Conservation (phyloP, 2,888 invertebrate species). For the Lasius fuliginosus region DNA sequence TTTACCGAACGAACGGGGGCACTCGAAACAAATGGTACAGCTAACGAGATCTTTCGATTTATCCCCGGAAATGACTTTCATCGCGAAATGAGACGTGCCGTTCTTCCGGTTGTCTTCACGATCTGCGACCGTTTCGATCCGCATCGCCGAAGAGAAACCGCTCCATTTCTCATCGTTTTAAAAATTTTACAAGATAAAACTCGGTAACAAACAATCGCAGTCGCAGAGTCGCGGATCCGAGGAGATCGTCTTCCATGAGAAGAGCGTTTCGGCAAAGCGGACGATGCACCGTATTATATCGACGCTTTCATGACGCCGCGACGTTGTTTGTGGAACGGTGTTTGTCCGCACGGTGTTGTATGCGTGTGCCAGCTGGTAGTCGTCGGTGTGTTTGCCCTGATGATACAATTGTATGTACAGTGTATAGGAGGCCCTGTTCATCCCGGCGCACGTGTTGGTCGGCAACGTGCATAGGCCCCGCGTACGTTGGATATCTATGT, state of each 20-base stretch:
- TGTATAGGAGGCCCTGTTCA: conserved; percentile 63
- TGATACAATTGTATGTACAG: conserved; percentile 79
- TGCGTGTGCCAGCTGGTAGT: conserved; percentile 72
- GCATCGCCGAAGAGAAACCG: not conserved
- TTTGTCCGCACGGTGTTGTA: conserved; percentile 76
- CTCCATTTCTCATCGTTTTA: not conserved
- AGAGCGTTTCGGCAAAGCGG: conserved; percentile 18
- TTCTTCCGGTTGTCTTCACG: not conserved
- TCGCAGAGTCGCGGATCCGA: not conserved
- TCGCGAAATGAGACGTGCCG: not conserved
- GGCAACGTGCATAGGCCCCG: conserved; percentile 52
- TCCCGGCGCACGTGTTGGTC: conserved; percentile 61
- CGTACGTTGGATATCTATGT: conserved; percentile 75
- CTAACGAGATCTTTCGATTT: conserved; percentile 18
- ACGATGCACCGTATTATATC: conserved; percentile 44
- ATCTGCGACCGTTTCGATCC: not conserved
- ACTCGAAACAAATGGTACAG: not conserved
- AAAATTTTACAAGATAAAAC: conserved; percentile 14
- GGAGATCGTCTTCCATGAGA: not conserved
- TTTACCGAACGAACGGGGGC: not conserved
- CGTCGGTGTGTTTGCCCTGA: conserved; percentile 79
- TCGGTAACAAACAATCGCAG: not conserved
- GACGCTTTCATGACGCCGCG: conserved; percentile 64
- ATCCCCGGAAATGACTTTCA: not conserved
- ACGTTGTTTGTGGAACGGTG: conserved; percentile 72